A percentile compares a stretch with the other conserved stretches of the same genome.
These are phyloP conservation scores for Aldrovandia affinis DNA, from an alignment of 2,797 vertebrate species.

Conservation along the genomic window DNA sequence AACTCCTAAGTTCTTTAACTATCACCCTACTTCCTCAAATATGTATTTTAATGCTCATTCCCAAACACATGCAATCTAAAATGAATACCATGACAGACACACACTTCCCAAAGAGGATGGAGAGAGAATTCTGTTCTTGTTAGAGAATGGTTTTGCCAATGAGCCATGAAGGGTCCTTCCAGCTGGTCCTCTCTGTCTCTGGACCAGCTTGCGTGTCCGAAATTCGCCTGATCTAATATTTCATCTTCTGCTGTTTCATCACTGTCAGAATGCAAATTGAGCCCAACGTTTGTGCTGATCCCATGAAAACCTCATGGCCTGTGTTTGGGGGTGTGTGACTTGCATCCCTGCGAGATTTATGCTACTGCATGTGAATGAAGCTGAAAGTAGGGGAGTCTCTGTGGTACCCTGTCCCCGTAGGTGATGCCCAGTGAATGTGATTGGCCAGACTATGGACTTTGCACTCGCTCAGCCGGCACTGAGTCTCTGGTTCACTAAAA, in stretches of 20 bases:
- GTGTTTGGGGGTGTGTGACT: background rate
- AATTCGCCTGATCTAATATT: background rate
- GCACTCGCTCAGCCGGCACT: background rate
- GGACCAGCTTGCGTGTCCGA: background rate
- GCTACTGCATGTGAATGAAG: background rate
- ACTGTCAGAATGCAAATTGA: conserved; percentile 7
- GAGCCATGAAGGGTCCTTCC: background rate
- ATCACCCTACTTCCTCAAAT: background rate
- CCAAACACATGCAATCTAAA: background rate
- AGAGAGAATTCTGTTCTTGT: too few relatives aligned
- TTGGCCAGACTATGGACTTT: background rate
- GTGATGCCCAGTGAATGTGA: background rate
- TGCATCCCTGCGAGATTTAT: background rate
- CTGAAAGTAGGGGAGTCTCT: background rate
- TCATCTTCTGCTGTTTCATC: background rate
- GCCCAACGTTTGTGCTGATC: conserved; percentile 1
- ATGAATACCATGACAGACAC: too few relatives aligned
- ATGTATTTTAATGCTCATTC: background rate
- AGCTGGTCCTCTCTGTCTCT: background rate
- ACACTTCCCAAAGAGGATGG: too few relatives aligned
- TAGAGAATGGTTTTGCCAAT: too few relatives aligned
- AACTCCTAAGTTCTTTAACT: background rate
- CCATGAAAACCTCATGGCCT: background rate
- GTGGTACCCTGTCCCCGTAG: background rate
- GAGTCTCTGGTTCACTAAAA: background rate